These are phyloP conservation scores for Botrylloides violaceus DNA, from an alignment of 23 tunicate species.

Conservation along the genomic window DNA sequence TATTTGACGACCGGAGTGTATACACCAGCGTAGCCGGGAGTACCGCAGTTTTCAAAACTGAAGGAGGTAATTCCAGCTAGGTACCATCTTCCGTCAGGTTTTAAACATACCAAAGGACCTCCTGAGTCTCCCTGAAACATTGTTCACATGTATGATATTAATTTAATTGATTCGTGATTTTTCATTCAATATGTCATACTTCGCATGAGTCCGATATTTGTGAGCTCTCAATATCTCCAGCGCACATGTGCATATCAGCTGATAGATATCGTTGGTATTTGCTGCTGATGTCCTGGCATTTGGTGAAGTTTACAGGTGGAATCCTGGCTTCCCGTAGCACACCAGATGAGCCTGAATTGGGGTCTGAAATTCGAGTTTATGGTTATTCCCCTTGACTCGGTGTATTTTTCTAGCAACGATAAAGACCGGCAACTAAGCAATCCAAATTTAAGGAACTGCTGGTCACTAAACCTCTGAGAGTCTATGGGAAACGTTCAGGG, in stretches of 20 bases:
- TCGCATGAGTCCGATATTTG: constrained; percentile 35
- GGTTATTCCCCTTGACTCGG: no score
- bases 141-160: no score
- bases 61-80: constrained; percentile 84
- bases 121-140: constrained; percentile 81
- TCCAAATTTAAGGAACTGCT: no score
- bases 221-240: constrained; percentile 43
- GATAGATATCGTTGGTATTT: constrained; percentile 24
- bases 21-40: constrained; percentile 69
- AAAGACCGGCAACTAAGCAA: no score
- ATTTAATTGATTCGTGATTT: no score
- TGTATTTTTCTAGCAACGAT: no score
- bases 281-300: constrained; percentile 35
- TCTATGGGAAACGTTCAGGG: no score
- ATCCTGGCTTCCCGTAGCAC: constrained; percentile 42
- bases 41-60: constrained; percentile 72
- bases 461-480: no score
- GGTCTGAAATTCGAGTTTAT: constrained; percentile 5
- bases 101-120: constrained; percentile 59
- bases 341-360: constrained; percentile 1
- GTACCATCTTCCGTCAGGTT: constrained; percentile 39
- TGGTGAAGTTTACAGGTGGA: constrained; percentile 35
- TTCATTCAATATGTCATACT: no score
- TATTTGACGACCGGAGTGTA: constrained; percentile 48
- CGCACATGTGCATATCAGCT: constrained; percentile 70